Evolutionary conservation across 92 coral and sea anemone genomes (phyloP).

Genomic region (Phenganax stokvisi): DNA sequence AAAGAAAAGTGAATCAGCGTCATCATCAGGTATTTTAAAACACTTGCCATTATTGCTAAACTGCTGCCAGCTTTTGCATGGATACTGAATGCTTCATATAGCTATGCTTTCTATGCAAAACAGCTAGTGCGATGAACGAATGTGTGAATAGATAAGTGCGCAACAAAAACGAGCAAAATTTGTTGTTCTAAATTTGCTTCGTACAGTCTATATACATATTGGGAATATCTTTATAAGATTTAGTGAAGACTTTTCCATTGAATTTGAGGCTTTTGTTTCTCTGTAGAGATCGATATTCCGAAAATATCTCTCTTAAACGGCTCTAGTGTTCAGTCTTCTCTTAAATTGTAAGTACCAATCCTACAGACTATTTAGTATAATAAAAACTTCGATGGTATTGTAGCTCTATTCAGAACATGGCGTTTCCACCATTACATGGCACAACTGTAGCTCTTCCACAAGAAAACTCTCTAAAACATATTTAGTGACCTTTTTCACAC

Average conservation of each 20-base stretch:
- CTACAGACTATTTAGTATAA: too few species aligned
- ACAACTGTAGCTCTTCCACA: too few species aligned
- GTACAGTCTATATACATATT: not conserved
- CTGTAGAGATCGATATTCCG: conserved; percentile 29
- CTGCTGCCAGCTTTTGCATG: too few species aligned
- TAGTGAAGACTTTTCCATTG: not conserved
- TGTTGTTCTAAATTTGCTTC: not conserved
- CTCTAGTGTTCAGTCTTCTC: conserved; percentile 23
- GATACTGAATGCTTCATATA: too few species aligned
- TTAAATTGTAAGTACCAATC: conserved; percentile 15
- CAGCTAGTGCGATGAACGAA: too few species aligned
- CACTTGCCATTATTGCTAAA: too few species aligned
- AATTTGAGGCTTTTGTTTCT: not conserved
- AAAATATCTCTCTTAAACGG: conserved; percentile 20
- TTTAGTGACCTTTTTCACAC: too few species aligned
- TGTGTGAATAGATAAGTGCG: not conserved
- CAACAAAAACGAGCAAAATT: not conserved
- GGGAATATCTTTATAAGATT: not conserved
- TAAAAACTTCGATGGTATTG: not conserved
- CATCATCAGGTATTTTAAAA: conserved; percentile 20
- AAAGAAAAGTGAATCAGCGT: conserved; percentile 62
- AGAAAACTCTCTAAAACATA: too few species aligned
- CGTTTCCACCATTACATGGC: too few species aligned
- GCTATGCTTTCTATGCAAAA: too few species aligned
- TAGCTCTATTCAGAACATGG: not conserved